phyloP scores from a whole-genome alignment of 2,113 vertebrate genomes.

The Lates calcarifer region DNA sequence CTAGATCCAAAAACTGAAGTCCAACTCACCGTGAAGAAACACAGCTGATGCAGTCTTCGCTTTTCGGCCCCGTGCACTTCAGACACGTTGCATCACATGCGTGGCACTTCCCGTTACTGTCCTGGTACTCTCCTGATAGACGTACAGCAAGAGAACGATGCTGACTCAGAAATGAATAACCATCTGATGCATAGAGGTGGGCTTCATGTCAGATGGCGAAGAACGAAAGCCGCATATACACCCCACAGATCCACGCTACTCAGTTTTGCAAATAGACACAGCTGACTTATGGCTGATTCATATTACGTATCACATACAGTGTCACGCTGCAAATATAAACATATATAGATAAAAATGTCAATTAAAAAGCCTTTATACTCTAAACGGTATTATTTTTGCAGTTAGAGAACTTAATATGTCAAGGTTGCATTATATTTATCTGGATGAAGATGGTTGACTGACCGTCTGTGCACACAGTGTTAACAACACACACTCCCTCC shows the following conservation, averaged over 20 bases:
- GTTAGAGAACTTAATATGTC: not conserved
- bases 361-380: not conserved
- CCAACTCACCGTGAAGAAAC: conserved; percentile 83
- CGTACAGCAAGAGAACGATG: conserved; percentile 2
- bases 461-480: conserved; percentile 93
- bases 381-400: not conserved
- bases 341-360: not conserved
- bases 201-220: conserved; percentile 20
- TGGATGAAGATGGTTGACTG: conserved; percentile 77
- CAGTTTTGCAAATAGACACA: not conserved
- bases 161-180: conserved; percentile 47
- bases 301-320: not conserved
- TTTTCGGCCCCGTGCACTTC: conserved; percentile 87
- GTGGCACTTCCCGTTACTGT: conserved; percentile 82
- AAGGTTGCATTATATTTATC: not conserved
- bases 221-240: not conserved
- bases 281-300: not conserved
- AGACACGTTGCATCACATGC: conserved; percentile 88
- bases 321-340: not conserved
- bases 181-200: conserved; percentile 22
- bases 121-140: conserved; percentile 87
- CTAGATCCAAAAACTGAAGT: conserved; percentile 16
- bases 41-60: conserved; percentile 88
- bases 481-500: conserved; percentile 89
- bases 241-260: not conserved